Conservation (phyloP, 2,113 vertebrate genomes). For the Corythornis vintsioides region DNA sequence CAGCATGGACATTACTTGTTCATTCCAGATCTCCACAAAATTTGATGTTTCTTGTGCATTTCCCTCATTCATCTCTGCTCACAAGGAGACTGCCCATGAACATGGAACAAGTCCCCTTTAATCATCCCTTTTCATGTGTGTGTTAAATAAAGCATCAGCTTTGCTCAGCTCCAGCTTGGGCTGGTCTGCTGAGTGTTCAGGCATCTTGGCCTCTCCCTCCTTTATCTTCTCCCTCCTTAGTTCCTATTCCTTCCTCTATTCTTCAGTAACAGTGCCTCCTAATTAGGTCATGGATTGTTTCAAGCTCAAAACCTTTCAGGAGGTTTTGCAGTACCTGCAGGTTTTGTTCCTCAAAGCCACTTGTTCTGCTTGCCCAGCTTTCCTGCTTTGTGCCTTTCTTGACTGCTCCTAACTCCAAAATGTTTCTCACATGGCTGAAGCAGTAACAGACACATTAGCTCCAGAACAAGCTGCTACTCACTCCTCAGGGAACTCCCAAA, state of each 20-base stretch:
- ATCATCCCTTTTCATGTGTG: background rate
- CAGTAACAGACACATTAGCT: conserved; percentile 38
- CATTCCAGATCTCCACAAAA: background rate
- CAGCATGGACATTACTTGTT: background rate
- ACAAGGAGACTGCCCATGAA: background rate
- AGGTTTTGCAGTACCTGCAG: background rate
- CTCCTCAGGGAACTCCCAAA: conserved; percentile 28
- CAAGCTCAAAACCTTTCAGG: conserved; percentile 32
- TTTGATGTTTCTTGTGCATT: background rate
- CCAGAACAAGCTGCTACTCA: conserved; percentile 6
- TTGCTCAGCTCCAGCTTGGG: background rate
- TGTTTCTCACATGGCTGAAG: background rate
- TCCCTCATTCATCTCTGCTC: background rate
- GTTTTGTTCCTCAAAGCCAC: conserved; percentile 14
- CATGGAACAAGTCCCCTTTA: background rate
- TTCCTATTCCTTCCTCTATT: background rate
- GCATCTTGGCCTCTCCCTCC: background rate
- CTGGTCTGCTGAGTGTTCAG: background rate
- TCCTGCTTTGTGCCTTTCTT: background rate
- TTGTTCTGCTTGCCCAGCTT: conserved; percentile 30
- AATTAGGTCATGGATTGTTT: conserved; percentile 66
- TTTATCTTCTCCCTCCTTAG: background rate
- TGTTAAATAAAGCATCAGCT: background rate
- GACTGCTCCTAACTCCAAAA: background rate
- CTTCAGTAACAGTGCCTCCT: conserved; percentile 11